Conservation (phyloP, 1,140 invertebrate genomes). For the Scaptodrosophila lebanonensis region DNA sequence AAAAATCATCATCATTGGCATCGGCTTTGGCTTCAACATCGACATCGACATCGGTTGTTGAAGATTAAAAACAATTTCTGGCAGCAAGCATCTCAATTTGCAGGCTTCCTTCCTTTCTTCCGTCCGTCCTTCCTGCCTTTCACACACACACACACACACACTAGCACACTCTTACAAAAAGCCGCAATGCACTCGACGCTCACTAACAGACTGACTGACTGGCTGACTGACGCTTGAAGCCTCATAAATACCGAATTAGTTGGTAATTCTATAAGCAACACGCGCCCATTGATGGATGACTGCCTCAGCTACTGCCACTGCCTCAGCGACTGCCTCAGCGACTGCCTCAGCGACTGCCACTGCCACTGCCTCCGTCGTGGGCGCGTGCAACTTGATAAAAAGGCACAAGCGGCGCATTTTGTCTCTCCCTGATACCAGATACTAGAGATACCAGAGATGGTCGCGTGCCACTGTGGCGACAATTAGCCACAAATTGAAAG, state of each 20-base stretch:
- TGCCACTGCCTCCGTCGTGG: slow-evolving; percentile 19
- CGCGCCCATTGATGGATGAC: slow-evolving; percentile 69
- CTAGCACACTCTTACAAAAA: too few species aligned
- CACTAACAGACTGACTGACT: too few species aligned
- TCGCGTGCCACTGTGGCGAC: slow-evolving; percentile 31
- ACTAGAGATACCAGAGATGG: slow-evolving; percentile 8
- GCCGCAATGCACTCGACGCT: too few species aligned
- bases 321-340: neutral
- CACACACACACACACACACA: too few species aligned
- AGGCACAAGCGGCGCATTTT: slow-evolving; percentile 32
- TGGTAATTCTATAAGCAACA: slow-evolving; percentile 77
- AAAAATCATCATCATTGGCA: too few species aligned
- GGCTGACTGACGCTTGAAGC: slow-evolving; percentile 62
- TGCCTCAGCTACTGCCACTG: slow-evolving; percentile 31
- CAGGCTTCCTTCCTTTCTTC: slow-evolving; percentile 53
- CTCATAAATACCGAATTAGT: slow-evolving; percentile 77
- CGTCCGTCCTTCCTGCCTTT: too few species aligned
- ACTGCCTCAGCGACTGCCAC: neutral
- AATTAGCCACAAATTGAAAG: slow-evolving; percentile 69
- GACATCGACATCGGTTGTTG: slow-evolving; percentile 12
- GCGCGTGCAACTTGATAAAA: slow-evolving; percentile 48
- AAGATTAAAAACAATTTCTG: slow-evolving; percentile 70
- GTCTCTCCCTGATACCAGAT: slow-evolving; percentile 20
- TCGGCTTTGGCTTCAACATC: too few species aligned
- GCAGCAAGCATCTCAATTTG: slow-evolving; percentile 65